Evolutionary conservation across 2,113 vertebrate species (phyloP).

Genomic region (Muntiacus reevesi): DNA sequence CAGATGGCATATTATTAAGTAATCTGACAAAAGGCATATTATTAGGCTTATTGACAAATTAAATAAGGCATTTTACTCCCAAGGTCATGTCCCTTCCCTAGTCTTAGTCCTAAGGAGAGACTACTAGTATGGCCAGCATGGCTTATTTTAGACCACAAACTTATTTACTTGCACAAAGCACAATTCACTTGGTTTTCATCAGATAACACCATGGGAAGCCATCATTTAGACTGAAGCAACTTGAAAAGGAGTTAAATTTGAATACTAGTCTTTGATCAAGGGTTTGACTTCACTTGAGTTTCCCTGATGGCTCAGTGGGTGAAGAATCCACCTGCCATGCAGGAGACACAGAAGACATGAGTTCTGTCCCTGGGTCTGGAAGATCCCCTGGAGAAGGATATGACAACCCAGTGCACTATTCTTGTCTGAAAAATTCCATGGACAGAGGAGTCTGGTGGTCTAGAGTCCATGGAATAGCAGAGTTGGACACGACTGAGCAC

Average conservation of each 20-base stretch:
- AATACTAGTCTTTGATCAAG: background rate
- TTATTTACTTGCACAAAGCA: background rate
- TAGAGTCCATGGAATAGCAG: background rate
- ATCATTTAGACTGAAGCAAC: background rate
- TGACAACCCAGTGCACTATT: background rate
- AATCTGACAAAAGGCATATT: background rate
- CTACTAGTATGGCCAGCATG: background rate
- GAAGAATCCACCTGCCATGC: background rate
- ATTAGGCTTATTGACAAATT: background rate
- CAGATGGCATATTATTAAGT: background rate
- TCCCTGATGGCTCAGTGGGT: background rate
- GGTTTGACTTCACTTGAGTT: background rate
- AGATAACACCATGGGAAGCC: background rate
- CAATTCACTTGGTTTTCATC: background rate
- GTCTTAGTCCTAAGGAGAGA: background rate
- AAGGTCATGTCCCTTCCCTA: background rate
- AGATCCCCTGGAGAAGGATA: background rate
- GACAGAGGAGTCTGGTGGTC: background rate
- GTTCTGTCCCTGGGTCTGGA: background rate
- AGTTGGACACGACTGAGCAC: rapidly evolving
- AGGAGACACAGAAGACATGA: background rate
- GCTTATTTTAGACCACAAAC: background rate
- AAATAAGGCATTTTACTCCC: background rate
- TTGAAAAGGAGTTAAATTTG: background rate
- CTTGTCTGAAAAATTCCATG: background rate